Base-by-base conservation (phyloP, 2,888 invertebrate species). In the Agonopterix heracliana region DNA sequence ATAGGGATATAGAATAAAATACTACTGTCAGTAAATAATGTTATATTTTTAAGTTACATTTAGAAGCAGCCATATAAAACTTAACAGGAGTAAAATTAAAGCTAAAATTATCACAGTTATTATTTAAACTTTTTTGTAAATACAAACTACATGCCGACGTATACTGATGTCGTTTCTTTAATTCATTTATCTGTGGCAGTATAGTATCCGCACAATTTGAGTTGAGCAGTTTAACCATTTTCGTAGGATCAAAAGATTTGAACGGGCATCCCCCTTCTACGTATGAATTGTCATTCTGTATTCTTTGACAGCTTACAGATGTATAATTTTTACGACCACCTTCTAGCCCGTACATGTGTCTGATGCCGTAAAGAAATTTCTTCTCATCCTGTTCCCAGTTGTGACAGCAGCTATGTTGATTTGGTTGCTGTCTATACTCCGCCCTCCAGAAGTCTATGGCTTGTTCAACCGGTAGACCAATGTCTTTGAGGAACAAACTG, bases 321-420 rank as follows among this genome's bases (percentile, higher is more conserved):
- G 77, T 72, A 61, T 93, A 93, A 60, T 85, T 89, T 60, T 86
- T 91, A 56, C 90, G 83, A n/a, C 89, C 79, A 3, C 94, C 94
- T 76, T 93, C 93, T 45, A 93, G 75, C 0, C 94, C 94, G 81
- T 94, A 94, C 75, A 93, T 81, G 64, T 94, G 94, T 52, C 93
- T 81, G 46, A 94, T 92, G 50, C 92, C 92, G 75, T 93, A 93
- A 3, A 90, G 67, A 70, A 91, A 93, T 60, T 92, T 91, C 26
- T 88, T 90, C 56, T 90, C 90, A 73, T 91, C 90, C 44, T 83
- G 85, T 46, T 90, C 84, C 94, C 94, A 94, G 56, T 78, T 85
- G 60, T 94, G 94, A 13, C 81, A 78, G 60, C 93, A 93, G 44
- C 71, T 76, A 38, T 90, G 84, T 2, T 81, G 77, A 47, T 66